Percentiles rank a stretch among this genome's conserved stretches.
These are phyloP conservation scores for Pygoscelis adeliae DNA, from an alignment of 2,113 vertebrate genomes.

Conservation along the genomic window DNA sequence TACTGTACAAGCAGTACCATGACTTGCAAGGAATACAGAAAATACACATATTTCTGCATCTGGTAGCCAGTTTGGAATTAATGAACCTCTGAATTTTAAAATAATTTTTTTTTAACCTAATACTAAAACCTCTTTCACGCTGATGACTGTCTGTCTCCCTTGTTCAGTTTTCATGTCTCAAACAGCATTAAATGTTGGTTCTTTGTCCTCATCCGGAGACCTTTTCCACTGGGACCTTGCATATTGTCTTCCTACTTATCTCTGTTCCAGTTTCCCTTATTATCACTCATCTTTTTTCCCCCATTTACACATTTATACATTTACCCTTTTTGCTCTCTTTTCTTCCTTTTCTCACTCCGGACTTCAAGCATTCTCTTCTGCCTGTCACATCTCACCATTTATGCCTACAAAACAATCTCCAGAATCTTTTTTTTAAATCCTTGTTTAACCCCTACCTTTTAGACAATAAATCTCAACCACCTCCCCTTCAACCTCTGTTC, in stretches of 20 bases:
- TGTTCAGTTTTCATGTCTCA: not conserved
- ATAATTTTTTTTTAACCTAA: not conserved
- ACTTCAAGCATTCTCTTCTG: not conserved
- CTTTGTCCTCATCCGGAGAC: not conserved
- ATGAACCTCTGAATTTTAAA: not conserved
- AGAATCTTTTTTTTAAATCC: accelerated
- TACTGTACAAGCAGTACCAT: not conserved
- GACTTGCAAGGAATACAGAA: not conserved
- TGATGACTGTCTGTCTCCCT: not conserved
- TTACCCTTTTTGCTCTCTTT: not conserved
- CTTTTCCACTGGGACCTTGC: not conserved
- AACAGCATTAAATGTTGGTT: not conserved
- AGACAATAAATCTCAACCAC: not conserved
- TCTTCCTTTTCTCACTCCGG: not conserved
- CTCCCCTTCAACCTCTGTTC: not conserved
- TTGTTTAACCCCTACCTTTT: not conserved
- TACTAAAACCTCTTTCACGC: not conserved
- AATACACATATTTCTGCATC: not conserved
- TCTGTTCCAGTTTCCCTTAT: not conserved
- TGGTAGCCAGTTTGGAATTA: not conserved
- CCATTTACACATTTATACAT: not conserved
- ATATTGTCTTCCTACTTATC: not conserved
- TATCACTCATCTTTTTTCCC: not conserved
- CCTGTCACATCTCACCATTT: not conserved
- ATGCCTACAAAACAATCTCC: not conserved